These are phyloP conservation scores for Sebastes elongatus DNA, from an alignment of 2,797 vertebrate genomes.

Conservation along the genomic window DNA sequence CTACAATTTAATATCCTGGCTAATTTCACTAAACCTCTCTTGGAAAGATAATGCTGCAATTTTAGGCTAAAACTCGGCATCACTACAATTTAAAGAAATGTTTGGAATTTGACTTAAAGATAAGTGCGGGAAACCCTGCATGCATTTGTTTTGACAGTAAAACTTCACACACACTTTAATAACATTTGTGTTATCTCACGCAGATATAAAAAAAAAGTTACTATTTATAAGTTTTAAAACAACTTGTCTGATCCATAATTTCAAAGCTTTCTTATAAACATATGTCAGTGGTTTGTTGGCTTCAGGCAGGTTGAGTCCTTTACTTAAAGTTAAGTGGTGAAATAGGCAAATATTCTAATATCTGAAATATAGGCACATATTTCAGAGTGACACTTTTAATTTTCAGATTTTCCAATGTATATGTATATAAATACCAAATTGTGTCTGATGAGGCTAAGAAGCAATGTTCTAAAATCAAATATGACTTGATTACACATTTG, in stretches of 20 bases:
- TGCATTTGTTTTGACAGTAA: neutral
- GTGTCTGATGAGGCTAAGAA: neutral
- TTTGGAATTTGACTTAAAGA: neutral
- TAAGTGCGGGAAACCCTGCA: neutral
- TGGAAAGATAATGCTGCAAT: neutral
- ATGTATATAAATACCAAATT: neutral
- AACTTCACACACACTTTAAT: neutral
- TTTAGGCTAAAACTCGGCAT: neutral
- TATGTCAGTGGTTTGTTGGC: neutral
- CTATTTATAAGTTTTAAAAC: neutral
- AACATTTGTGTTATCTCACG: neutral
- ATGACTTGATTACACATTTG: neutral
- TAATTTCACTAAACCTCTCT: neutral
- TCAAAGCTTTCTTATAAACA: neutral
- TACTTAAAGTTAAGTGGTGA: neutral
- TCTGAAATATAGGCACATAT: neutral
- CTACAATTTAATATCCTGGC: neutral
- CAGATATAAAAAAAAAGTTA: neutral
- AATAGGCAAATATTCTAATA: neutral
- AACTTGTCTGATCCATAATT: neutral
- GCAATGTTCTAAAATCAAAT: neutral
- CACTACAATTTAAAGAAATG: neutral
- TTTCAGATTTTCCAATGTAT: neutral
- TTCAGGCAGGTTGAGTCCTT: neutral
- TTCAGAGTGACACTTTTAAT: neutral